Conservation (phyloP, 2,113 vertebrate species). For the Danionella cerebrum region DNA sequence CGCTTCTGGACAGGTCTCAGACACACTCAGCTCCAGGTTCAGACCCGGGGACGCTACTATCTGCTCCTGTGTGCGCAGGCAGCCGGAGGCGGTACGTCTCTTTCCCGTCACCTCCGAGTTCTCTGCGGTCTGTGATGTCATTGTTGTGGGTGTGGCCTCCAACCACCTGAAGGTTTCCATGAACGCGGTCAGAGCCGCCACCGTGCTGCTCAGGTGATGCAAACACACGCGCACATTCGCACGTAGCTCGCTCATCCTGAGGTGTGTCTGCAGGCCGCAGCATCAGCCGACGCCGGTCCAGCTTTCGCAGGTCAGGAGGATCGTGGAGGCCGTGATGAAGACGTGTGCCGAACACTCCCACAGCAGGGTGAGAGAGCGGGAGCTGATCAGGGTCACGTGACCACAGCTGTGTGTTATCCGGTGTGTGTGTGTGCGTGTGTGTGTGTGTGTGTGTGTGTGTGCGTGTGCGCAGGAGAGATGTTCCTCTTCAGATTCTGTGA, state of each 20-base stretch:
- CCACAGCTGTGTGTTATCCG: not conserved
- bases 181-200: slow-evolving; percentile 67
- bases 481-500: slow-evolving; percentile 39
- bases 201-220: slow-evolving; percentile 75
- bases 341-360: slow-evolving; percentile 63
- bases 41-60: too few relatives aligned
- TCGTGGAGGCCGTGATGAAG: slow-evolving; percentile 68
- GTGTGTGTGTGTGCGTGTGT: not conserved
- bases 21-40: not conserved
- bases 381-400: too few relatives aligned
- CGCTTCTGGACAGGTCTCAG: slow-evolving; percentile 81
- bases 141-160: slow-evolving; percentile 68
- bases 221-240: slow-evolving; percentile 32
- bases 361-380: slow-evolving; percentile 28
- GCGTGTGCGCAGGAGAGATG: not conserved
- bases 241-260: too few relatives aligned
- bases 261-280: slow-evolving; percentile 64
- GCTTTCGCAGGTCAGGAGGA: slow-evolving; percentile 65
- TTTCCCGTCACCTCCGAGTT: slow-evolving; percentile 73
- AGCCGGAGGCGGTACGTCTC: slow-evolving; percentile 75
- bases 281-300: slow-evolving; percentile 81
- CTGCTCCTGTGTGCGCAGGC: slow-evolving; percentile 69
- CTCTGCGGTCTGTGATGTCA: slow-evolving; percentile 61
- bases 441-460: not conserved
- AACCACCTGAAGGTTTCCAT: slow-evolving; percentile 73